A percentile compares a stretch with the other conserved stretches of the same genome.
Evolutionary conservation across 2,797 vertebrate species (phyloP).

Genomic region (Parauchenoglanis punctatus): DNA sequence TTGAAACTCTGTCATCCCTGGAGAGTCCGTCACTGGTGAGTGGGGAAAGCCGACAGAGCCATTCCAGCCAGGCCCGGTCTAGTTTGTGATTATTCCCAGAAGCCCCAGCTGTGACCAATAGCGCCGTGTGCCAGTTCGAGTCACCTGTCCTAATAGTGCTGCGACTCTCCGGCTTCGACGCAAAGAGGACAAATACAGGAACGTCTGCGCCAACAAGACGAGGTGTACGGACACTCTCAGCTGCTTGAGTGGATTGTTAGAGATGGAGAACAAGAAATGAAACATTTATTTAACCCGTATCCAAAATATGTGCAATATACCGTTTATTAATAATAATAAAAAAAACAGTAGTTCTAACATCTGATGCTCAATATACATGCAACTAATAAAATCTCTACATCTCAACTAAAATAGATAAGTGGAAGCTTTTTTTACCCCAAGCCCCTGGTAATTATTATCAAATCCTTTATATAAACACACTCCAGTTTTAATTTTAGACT

Average conservation of each 20-base stretch:
- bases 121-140: slow-evolving; percentile 53
- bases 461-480: neutral
- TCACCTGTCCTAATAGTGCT: slow-evolving; percentile 46
- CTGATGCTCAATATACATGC: neutral
- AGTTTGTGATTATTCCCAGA: slow-evolving; percentile 50
- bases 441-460: neutral
- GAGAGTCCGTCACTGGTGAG: slow-evolving; percentile 34
- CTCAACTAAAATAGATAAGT: neutral
- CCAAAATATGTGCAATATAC: neutral
- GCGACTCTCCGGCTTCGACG: slow-evolving; percentile 17
- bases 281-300: neutral
- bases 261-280: neutral
- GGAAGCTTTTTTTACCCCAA: neutral
- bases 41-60: slow-evolving; percentile 26
- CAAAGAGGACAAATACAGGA: slow-evolving; percentile 1
- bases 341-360: neutral
- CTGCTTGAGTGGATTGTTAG: too few species aligned
- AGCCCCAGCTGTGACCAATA: slow-evolving; percentile 51
- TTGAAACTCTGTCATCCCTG: slow-evolving; percentile 38
- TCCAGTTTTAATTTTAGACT: neutral
- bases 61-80: slow-evolving; percentile 33
- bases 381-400: neutral
- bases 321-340: neutral
- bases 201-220: slow-evolving; percentile 16
- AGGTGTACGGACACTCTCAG: neutral